Conservation (phyloP, 2,888 invertebrate species). For the Pyralis farinalis region DNA sequence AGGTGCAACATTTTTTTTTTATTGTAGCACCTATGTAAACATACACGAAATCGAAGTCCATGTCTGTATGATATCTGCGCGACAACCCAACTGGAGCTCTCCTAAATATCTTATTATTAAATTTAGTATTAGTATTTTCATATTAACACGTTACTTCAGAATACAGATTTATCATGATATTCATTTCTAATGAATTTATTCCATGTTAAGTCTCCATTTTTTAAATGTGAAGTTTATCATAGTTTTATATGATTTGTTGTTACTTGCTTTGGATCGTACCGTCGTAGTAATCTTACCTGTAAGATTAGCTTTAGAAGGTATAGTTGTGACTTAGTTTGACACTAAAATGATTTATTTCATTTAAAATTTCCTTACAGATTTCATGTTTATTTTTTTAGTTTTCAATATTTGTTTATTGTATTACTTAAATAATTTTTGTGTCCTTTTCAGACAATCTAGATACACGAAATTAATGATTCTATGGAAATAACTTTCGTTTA, state of each 20-base stretch:
- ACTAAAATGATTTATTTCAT: not conserved
- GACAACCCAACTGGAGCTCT: too few species aligned
- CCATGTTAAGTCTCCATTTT: constrained; percentile 2
- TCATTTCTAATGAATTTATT: constrained; percentile 1
- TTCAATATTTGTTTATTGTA: too few species aligned
- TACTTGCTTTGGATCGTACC: constrained; percentile 55
- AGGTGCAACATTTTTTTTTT: too few species aligned
- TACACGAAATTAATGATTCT: too few species aligned
- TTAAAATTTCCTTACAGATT: not conserved
- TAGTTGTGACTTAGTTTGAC: constrained; percentile 29
- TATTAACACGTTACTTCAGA: constrained; percentile 19
- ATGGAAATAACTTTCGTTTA: not conserved
- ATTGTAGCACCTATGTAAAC: too few species aligned
- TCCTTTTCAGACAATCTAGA: too few species aligned
- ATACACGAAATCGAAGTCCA: too few species aligned
- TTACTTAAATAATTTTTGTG: too few species aligned
- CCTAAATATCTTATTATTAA: not conserved
- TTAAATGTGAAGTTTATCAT: constrained; percentile 22
- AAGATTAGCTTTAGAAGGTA: constrained; percentile 73
- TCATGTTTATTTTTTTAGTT: too few species aligned
- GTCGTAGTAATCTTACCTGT: constrained; percentile 65
- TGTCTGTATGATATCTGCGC: too few species aligned
- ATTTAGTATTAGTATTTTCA: constrained; percentile 1
- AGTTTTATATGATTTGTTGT: constrained; percentile 32
- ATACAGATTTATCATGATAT: constrained; percentile 1